These are phyloP conservation scores for Melanargia galathea DNA, from an alignment of 2,888 invertebrate genomes.

Conservation along the genomic window DNA sequence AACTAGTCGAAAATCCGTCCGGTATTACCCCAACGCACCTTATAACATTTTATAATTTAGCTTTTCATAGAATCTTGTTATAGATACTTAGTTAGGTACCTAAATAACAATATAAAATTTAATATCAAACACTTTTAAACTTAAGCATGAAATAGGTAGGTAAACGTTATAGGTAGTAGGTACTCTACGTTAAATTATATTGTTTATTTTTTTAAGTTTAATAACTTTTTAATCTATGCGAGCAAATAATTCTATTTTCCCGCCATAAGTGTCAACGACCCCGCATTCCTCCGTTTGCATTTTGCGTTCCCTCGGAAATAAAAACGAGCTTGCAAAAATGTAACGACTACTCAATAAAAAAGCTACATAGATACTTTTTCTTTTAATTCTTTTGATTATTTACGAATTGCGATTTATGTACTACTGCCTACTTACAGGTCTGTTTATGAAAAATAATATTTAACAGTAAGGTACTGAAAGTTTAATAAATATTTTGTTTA, in stretches of 20 bases:
- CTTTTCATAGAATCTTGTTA: no score
- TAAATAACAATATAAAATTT: no score
- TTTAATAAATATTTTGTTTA: no score
- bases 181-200: background rate
- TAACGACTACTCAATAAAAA: constrained; percentile 15
- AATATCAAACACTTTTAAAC: no score
- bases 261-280: constrained; percentile 59
- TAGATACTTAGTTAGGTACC: no score
- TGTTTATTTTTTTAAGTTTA: constrained; percentile 2
- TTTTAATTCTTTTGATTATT: background rate
- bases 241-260: constrained; percentile 54
- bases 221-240: constrained; percentile 38
- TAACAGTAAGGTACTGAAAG: no score
- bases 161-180: background rate
- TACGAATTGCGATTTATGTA: background rate
- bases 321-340: constrained; percentile 47
- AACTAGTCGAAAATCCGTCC: no score
- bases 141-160: background rate
- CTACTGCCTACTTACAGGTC: no score
- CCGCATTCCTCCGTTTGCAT: constrained; percentile 58
- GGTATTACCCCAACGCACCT: no score
- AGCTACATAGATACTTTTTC: background rate
- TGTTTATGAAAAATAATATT: no score
- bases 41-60: no score
- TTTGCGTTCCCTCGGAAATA: constrained; percentile 57